Conservation (phyloP, 2,888 invertebrate genomes). For the Eupithecia vulgata region DNA sequence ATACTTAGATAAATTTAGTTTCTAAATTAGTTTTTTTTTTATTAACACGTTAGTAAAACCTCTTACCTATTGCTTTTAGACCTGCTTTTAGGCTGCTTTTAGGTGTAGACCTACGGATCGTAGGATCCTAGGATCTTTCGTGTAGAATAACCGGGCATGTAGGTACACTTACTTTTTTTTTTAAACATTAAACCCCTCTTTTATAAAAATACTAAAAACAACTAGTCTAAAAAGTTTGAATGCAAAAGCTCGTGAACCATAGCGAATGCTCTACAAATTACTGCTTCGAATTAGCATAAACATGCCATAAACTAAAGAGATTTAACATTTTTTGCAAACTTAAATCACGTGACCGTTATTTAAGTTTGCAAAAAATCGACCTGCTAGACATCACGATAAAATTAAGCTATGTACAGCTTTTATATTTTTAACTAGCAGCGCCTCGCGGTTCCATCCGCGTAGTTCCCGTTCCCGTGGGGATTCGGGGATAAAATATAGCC, state of each 20-base stretch:
- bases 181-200: background rate
- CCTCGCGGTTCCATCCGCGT: too few species aligned
- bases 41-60: too few species aligned
- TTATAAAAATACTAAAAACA: background rate
- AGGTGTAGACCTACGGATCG: too few species aligned
- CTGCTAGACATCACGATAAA: constrained; percentile 19
- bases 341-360: constrained; percentile 38
- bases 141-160: too few species aligned
- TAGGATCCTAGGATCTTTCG: too few species aligned
- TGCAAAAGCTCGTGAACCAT: constrained; percentile 25
- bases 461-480: too few species aligned
- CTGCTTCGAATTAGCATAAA: constrained; percentile 42
- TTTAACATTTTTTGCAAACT: constrained; percentile 26
- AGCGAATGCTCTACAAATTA: constrained; percentile 38
- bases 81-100: too few species aligned
- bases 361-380: too few species aligned
- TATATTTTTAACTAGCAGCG: background rate
- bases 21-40: too few species aligned
- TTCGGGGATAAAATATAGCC: too few species aligned
- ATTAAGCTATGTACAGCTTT: background rate
- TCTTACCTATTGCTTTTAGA: too few species aligned
- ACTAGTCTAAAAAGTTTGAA: constrained; percentile 3
- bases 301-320: constrained; percentile 34
- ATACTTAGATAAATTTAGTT: background rate
- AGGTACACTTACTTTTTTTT: background rate